These are phyloP conservation scores for Drosophila truncata DNA, from an alignment of 1,140 invertebrate genomes.

Conservation along the genomic window DNA sequence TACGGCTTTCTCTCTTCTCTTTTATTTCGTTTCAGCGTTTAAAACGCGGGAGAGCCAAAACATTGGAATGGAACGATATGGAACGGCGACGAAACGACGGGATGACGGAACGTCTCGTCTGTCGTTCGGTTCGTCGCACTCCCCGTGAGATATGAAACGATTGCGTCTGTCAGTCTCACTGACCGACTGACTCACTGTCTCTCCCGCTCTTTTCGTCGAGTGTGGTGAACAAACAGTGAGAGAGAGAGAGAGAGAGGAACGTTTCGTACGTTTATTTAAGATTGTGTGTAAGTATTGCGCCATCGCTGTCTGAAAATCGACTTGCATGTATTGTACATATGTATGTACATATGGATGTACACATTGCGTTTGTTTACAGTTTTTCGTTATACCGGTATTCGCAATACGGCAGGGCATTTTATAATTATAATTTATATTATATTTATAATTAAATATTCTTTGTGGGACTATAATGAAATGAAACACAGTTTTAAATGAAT, in stretches of 20 bases:
- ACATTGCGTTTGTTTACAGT: constrained; percentile 43
- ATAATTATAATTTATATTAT: no score
- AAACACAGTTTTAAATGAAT: background rate
- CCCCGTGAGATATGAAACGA: constrained; percentile 6
- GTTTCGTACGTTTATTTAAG: background rate
- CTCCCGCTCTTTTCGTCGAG: constrained; percentile 15
- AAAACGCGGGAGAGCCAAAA: background rate
- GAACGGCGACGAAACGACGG: background rate
- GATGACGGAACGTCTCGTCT: background rate
- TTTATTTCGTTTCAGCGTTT: background rate
- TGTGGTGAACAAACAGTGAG: constrained; percentile 17
- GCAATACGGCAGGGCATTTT: background rate
- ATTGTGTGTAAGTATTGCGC: constrained; percentile 28
- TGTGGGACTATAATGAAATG: background rate
- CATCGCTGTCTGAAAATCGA: constrained; percentile 16
- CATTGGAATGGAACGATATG: constrained; percentile 14
- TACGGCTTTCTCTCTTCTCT: background rate
- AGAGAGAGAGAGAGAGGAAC: no score
- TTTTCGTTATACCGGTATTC: constrained; percentile 18
- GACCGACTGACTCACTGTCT: constrained; percentile 36
- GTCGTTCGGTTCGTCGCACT: constrained; percentile 2
- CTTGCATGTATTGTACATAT: background rate
- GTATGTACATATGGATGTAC: background rate
- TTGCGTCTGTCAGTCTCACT: constrained; percentile 12
- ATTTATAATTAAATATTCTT: no score